Conservation (phyloP, 2,113 vertebrate species). For the Rissa tridactyla region DNA sequence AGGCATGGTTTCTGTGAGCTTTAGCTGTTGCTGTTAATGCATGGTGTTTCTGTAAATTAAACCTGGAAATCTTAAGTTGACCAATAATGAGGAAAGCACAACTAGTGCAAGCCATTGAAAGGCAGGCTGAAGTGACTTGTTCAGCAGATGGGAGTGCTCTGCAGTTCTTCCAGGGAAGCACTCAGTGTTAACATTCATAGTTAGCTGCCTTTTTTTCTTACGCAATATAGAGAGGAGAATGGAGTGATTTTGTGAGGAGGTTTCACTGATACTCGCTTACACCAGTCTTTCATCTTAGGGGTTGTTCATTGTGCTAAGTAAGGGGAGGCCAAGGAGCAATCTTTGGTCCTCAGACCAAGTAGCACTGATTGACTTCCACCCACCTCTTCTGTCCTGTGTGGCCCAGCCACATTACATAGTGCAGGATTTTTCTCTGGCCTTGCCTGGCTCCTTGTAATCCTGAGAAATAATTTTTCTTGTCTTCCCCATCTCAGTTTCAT, state of each 20-base stretch:
- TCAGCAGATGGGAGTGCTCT: not conserved
- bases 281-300: too few species aligned
- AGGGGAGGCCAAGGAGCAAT: not conserved
- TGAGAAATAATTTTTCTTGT: not conserved
- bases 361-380: not conserved
- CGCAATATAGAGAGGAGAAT: not conserved
- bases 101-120: not conserved
- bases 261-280: not conserved
- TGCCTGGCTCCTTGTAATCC: not conserved
- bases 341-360: not conserved
- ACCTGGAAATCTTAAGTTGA: not conserved
- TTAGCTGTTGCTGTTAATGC: not conserved
- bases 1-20: not conserved
- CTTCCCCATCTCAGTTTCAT: not conserved
- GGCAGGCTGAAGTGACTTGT: not conserved
- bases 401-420: not conserved
- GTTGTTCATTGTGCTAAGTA: not conserved
- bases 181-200: not conserved
- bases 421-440: not conserved
- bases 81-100: not conserved
- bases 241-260: not conserved
- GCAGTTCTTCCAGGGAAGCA: not conserved
- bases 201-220: not conserved
- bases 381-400: not conserved
- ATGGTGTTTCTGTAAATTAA: not conserved